Evolutionary conservation across 2,888 invertebrate species (phyloP).

Genomic region (Lapara coniferarum): DNA sequence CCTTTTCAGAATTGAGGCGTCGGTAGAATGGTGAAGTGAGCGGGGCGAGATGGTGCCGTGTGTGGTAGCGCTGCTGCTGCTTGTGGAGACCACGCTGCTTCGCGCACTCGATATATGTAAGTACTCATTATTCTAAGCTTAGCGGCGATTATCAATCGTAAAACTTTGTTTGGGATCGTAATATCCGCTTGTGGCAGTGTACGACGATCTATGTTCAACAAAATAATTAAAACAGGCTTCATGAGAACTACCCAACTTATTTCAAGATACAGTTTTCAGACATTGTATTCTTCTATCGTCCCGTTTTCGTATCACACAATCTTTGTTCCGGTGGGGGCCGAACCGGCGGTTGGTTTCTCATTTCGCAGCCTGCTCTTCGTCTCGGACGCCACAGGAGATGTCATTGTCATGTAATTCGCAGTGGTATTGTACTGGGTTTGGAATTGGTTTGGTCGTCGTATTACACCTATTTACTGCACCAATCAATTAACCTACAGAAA

Average conservation of each 20-base stretch:
- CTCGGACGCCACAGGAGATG: neutral
- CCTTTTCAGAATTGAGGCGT: conserved; percentile 33
- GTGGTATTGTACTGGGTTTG: neutral
- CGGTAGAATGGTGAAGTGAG: conserved; percentile 73
- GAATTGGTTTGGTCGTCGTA: neutral
- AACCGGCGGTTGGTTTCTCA: too few species aligned
- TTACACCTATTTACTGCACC: neutral
- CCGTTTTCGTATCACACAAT: too few species aligned
- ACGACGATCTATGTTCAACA: too few species aligned
- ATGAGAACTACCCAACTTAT: too few species aligned
- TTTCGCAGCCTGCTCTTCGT: too few species aligned
- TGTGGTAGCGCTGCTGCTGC: conserved; percentile 62
- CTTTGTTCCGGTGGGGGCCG: too few species aligned
- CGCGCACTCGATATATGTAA: conserved; percentile 74
- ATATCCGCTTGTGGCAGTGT: too few species aligned
- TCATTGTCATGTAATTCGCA: neutral
- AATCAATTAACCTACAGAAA: neutral
- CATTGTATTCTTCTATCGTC: too few species aligned
- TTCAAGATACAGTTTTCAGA: too few species aligned
- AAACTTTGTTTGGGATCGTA: too few species aligned
- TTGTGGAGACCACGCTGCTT: conserved; percentile 53
- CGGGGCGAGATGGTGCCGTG: conserved; percentile 66
- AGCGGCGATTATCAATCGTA: too few species aligned
- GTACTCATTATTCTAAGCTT: conserved; percentile 41
- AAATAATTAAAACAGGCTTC: too few species aligned